These are phyloP conservation scores for Campylomormyrus numenius DNA, from an alignment of 2,113 vertebrate species.

Conservation along the genomic window DNA sequence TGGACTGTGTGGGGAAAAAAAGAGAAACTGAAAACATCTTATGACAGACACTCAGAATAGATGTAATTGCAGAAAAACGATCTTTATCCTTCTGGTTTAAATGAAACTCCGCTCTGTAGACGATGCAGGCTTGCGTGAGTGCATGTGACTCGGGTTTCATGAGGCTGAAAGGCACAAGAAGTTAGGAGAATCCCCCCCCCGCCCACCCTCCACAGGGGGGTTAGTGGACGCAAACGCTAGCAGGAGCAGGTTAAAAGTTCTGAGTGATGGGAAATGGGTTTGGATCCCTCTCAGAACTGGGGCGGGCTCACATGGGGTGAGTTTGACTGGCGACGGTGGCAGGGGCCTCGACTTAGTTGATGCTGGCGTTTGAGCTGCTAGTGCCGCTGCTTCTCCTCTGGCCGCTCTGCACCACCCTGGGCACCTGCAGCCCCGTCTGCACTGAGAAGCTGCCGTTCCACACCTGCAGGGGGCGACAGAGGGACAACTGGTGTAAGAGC, in stretches of 20 bases:
- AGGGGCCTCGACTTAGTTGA: conserved; percentile 60
- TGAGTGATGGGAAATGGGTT: neutral
- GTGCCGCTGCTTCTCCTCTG: conserved; percentile 85
- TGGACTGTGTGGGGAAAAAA: neutral
- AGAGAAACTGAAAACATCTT: neutral
- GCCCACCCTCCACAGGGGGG: neutral
- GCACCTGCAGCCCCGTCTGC: conserved; percentile 82
- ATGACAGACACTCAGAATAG: neutral
- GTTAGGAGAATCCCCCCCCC: neutral
- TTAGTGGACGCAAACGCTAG: neutral
- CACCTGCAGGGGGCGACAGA: conserved; percentile 61
- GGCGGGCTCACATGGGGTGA: neutral
- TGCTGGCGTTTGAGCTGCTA: conserved; percentile 89
- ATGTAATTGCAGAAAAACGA: neutral
- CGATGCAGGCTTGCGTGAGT: neutral
- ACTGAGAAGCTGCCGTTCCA: conserved; percentile 93
- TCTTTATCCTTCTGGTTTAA: neutral
- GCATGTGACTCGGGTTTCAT: neutral
- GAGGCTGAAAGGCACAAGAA: conserved; percentile 38
- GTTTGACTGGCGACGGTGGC: neutral
- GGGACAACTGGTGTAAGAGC: neutral
- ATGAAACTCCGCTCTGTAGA: neutral
- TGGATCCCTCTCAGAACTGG: neutral
- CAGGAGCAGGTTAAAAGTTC: neutral
- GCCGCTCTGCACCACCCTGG: conserved; percentile 73